These are phyloP conservation scores for Lydus trimaculatus DNA, from an alignment of 2,888 invertebrate species.

Conservation along the genomic window DNA sequence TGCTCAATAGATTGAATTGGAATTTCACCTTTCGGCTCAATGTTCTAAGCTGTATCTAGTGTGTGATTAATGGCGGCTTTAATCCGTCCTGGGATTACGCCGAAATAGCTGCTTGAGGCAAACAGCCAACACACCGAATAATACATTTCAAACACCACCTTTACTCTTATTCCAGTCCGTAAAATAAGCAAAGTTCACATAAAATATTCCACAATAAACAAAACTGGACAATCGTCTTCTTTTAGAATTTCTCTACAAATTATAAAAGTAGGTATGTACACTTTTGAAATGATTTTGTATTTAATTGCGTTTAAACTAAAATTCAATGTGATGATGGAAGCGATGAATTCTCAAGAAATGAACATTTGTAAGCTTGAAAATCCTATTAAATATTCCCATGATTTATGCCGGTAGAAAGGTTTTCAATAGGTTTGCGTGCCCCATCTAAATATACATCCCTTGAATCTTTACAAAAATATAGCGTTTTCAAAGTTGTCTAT, in stretches of 20 bases:
- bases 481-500: slow-evolving; percentile 48
- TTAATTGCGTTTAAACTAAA: slow-evolving; percentile 3
- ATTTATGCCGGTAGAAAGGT: slow-evolving; percentile 41
- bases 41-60: slow-evolving; percentile 30
- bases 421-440: slow-evolving; percentile 45
- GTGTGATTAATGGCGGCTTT: slow-evolving; percentile 38
- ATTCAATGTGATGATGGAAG: not conserved
- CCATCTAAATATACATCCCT: slow-evolving; percentile 40
- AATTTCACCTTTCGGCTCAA: slow-evolving; percentile 36
- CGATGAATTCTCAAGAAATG: slow-evolving; percentile 24
- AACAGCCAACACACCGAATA: slow-evolving; percentile 36
- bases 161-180: slow-evolving; percentile 7
- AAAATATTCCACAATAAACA: not conserved
- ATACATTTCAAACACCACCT: slow-evolving; percentile 27
- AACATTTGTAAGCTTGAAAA: slow-evolving; percentile 39
- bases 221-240: not conserved
- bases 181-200: not conserved
- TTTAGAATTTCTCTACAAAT: not conserved
- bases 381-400: slow-evolving; percentile 43
- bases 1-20: slow-evolving; percentile 21
- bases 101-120: slow-evolving; percentile 36
- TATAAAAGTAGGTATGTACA: slow-evolving; percentile 17
- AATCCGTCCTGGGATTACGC: slow-evolving; percentile 37
- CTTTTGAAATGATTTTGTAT: not conserved
- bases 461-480: slow-evolving; percentile 42